These are phyloP conservation scores for Platysternon megacephalum DNA, from an alignment of 2,113 vertebrate genomes.

Conservation along the genomic window DNA sequence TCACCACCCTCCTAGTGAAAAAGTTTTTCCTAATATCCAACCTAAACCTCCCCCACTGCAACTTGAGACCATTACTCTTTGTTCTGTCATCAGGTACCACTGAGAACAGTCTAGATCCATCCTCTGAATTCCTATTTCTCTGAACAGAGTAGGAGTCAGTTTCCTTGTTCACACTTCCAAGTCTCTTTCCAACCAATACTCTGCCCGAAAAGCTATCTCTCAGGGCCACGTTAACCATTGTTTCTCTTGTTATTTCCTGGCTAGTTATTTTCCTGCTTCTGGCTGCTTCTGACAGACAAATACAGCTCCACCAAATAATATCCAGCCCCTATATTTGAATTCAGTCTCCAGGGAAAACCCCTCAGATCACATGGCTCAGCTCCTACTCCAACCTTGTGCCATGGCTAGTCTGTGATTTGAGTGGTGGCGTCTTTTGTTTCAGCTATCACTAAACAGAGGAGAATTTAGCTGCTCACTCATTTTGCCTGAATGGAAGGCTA, in stretches of 20 bases:
- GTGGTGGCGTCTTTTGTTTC: not conserved
- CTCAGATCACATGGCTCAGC: not conserved
- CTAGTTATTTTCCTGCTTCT: not conserved
- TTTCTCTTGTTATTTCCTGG: not conserved
- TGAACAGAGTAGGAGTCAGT: not conserved
- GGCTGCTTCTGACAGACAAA: not conserved
- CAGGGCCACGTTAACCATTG: not conserved
- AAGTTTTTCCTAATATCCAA: too few relatives aligned
- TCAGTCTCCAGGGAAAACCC: not conserved
- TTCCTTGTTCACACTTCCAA: not conserved
- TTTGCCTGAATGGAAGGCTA: not conserved
- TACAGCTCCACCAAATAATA: not conserved
- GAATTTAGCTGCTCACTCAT: not conserved
- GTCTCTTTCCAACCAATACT: not conserved
- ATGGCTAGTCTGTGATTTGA: not conserved
- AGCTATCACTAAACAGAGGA: not conserved
- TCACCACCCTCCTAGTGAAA: too few relatives aligned
- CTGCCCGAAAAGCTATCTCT: not conserved
- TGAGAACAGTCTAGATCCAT: too few relatives aligned
- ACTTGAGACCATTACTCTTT: too few relatives aligned
- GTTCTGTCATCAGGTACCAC: too few relatives aligned
- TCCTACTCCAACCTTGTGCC: not conserved
- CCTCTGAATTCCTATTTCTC: not conserved
- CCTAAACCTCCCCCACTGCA: too few relatives aligned
- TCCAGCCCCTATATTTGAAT: not conserved